Percentiles rank a stretch among this genome's conserved stretches.
These are phyloP conservation scores for Poecilobothrus nobilitatus DNA, from an alignment of 2,888 invertebrate genomes.

Conservation along the genomic window DNA sequence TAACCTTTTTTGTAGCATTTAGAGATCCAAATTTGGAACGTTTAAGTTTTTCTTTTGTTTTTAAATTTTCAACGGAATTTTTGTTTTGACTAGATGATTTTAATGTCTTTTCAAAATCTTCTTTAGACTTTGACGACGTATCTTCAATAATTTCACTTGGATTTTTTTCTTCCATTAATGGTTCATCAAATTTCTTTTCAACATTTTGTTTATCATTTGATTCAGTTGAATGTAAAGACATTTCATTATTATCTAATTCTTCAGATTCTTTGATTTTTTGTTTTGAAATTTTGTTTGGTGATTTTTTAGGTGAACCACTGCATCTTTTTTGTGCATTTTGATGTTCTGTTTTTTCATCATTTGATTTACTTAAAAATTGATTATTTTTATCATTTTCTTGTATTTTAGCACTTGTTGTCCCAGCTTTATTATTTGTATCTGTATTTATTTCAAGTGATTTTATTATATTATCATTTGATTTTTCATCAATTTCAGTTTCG, in stretches of 20 bases:
- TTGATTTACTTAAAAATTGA: background rate
- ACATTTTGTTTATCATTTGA: background rate
- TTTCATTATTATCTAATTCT: background rate
- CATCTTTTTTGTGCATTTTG: background rate
- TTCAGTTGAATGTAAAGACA: background rate
- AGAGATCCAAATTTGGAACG: background rate
- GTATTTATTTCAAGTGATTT: background rate
- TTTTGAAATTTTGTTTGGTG: background rate
- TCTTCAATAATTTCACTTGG: background rate
- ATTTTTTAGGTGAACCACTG: background rate
- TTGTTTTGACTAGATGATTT: background rate
- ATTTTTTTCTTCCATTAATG: too few species aligned
- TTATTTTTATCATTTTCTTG: background rate
- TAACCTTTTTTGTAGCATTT: background rate
- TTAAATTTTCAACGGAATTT: background rate
- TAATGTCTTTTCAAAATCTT: background rate
- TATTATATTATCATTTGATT: background rate
- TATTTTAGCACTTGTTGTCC: background rate
- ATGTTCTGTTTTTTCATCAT: background rate
- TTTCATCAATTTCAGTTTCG: background rate
- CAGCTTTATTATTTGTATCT: background rate
- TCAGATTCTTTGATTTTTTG: background rate
- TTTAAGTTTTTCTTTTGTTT: background rate
- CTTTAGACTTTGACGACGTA: background rate
- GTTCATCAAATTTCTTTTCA: background rate